A percentile compares a stretch with the other conserved stretches of the same genome.
Evolutionary conservation across 2,888 invertebrate genomes (phyloP).

Genomic region (Creontiades dilutus): DNA sequence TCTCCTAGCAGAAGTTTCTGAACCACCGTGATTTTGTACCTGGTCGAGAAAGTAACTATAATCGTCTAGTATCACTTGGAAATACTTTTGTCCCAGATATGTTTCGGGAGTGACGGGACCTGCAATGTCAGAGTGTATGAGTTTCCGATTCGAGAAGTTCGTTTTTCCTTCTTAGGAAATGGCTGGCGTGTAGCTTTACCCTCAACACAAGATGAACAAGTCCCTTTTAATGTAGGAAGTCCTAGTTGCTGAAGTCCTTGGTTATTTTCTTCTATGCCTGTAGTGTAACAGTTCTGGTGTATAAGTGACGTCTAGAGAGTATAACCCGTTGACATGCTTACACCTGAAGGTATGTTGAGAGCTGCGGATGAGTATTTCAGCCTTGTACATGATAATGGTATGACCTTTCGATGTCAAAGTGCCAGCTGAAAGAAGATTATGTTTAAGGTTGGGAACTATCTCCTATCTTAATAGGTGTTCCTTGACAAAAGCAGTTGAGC

Average conservation of each 20-base stretch:
- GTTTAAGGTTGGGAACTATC: too few relatives aligned
- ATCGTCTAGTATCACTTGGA: background rate
- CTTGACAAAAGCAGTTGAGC: slow-evolving; percentile 33
- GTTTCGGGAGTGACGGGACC: slow-evolving; percentile 39
- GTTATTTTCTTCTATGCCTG: background rate
- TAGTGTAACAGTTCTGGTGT: background rate
- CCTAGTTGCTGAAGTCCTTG: slow-evolving; percentile 15
- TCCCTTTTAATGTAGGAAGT: background rate
- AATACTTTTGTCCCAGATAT: background rate
- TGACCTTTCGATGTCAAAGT: background rate
- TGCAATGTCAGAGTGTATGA: background rate
- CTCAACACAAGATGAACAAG: background rate
- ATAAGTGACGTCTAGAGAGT: background rate
- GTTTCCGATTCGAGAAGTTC: slow-evolving; percentile 19
- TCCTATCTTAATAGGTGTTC: slow-evolving; percentile 55
- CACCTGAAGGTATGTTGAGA: background rate
- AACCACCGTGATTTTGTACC: too few relatives aligned
- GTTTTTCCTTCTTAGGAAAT: background rate
- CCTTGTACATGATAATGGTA: background rate
- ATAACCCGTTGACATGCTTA: background rate
- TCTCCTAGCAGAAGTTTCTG: too few relatives aligned
- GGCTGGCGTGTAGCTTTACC: background rate
- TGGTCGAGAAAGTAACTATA: too few relatives aligned
- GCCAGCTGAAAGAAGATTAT: slow-evolving; percentile 49
- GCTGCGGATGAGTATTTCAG: background rate